Evolutionary conservation across 2,888 invertebrate species (phyloP).

Genomic region (Chrysolina haemoptera): DNA sequence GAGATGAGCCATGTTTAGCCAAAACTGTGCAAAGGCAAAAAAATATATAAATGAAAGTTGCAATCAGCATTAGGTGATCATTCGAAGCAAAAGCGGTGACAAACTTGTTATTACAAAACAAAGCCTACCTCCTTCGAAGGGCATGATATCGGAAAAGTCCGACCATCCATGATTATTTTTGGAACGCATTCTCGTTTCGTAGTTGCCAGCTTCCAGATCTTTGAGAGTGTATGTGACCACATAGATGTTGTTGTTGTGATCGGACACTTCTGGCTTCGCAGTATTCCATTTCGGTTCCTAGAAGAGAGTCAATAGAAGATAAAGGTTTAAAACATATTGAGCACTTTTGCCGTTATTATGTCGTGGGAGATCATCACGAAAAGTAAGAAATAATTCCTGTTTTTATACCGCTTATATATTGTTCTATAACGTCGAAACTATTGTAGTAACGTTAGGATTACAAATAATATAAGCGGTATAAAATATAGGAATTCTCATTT

Average conservation of each 20-base stretch:
- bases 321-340: too few relatives aligned
- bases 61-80: slow-evolving; percentile 31
- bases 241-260: slow-evolving; percentile 63
- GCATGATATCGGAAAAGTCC: slow-evolving; percentile 64
- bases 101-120: slow-evolving; percentile 12
- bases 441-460: too few relatives aligned
- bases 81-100: slow-evolving; percentile 39
- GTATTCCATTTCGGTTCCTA: slow-evolving; percentile 64
- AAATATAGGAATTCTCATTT: too few relatives aligned
- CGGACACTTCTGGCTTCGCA: slow-evolving; percentile 60
- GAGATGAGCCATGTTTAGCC: slow-evolving; percentile 59
- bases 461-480: too few relatives aligned
- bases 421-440: too few relatives aligned
- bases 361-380: too few relatives aligned
- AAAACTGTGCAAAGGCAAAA: slow-evolving; percentile 56
- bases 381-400: too few relatives aligned
- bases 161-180: slow-evolving; percentile 71
- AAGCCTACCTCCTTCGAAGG: slow-evolving; percentile 67
- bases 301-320: slow-evolving; percentile 30
- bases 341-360: too few relatives aligned
- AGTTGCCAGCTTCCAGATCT: slow-evolving; percentile 67
- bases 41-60: slow-evolving; percentile 47
- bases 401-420: too few relatives aligned
- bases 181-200: slow-evolving; percentile 68
- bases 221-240: slow-evolving; percentile 66